A percentile compares a stretch with the other conserved stretches of the same genome.
Evolutionary conservation across 2,888 invertebrate genomes (phyloP).

Genomic region (Tholera decimalis): DNA sequence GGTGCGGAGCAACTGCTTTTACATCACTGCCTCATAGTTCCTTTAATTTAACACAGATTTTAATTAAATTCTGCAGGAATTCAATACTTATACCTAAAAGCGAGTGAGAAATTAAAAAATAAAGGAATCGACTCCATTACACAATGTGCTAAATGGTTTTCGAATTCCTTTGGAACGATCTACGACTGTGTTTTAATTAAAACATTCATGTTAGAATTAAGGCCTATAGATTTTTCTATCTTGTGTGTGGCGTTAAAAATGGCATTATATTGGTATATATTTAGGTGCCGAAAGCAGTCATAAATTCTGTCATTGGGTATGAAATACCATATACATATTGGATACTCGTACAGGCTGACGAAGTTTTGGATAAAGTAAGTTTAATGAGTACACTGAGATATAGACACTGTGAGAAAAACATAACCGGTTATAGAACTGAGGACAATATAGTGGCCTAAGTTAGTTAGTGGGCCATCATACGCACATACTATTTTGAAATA

Average conservation of each 20-base stretch:
- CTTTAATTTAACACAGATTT: constrained; percentile 53
- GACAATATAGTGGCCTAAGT: too few species aligned
- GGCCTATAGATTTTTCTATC: not conserved
- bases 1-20: constrained; percentile 27
- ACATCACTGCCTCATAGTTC: constrained; percentile 50
- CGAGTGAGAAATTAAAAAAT: constrained; percentile 38
- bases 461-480: too few species aligned
- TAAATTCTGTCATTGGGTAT: not conserved
- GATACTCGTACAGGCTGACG: too few species aligned
- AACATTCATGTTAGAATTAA: not conserved
- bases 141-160: constrained; percentile 23
- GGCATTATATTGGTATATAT: not conserved
- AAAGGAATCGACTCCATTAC: constrained; percentile 11
- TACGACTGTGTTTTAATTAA: constrained; percentile 15
- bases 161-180: constrained; percentile 15
- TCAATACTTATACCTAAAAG: constrained; percentile 44
- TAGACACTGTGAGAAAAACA: too few species aligned
- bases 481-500: too few species aligned
- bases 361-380: too few species aligned
- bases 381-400: too few species aligned
- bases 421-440: too few species aligned
- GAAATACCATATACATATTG: too few species aligned
- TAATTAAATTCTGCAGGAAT: constrained; percentile 53
- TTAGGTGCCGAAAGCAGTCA: not conserved
- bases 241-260: not conserved